A percentile compares a stretch with the other conserved stretches of the same genome.
phyloP scores from a whole-genome alignment of 2,797 vertebrate species.

The Cottoperca gobio region DNA sequence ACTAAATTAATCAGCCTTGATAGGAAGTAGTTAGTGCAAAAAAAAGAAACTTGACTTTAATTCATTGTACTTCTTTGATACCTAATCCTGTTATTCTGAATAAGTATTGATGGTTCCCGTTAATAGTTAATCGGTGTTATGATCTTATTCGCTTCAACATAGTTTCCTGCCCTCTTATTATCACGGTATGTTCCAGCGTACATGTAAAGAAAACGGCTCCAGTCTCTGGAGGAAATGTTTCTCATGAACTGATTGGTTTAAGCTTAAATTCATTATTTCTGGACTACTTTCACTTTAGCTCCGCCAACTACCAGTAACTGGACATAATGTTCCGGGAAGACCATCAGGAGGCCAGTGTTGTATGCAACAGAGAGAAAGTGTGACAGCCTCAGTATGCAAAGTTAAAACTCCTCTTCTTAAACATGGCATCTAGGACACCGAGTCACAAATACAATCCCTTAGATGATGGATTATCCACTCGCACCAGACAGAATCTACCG shows the following conservation, averaged over 20 bases:
- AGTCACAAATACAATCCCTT: neutral
- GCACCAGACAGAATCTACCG: constrained; percentile 11
- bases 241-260: neutral
- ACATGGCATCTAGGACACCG: too few relatives aligned
- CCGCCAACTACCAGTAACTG: neutral
- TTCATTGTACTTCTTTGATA: constrained; percentile 1
- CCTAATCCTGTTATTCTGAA: neutral
- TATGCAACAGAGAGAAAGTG: neutral
- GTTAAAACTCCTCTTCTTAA: neutral
- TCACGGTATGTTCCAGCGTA: neutral
- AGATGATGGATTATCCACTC: neutral
- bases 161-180: neutral
- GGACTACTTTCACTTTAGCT: neutral
- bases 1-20: neutral
- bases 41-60: neutral
- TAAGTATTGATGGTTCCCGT: neutral
- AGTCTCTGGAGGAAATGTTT: neutral
- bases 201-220: neutral
- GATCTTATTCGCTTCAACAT: neutral
- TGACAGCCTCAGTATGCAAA: neutral
- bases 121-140: neutral
- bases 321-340: neutral
- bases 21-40: neutral
- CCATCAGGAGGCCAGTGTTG: neutral
- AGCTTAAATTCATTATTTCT: constrained; percentile 22